Percentiles rank a stretch among this genome's conserved stretches.
Conservation (phyloP, 1,140 invertebrate genomes). For the Orius insidiosus region DNA sequence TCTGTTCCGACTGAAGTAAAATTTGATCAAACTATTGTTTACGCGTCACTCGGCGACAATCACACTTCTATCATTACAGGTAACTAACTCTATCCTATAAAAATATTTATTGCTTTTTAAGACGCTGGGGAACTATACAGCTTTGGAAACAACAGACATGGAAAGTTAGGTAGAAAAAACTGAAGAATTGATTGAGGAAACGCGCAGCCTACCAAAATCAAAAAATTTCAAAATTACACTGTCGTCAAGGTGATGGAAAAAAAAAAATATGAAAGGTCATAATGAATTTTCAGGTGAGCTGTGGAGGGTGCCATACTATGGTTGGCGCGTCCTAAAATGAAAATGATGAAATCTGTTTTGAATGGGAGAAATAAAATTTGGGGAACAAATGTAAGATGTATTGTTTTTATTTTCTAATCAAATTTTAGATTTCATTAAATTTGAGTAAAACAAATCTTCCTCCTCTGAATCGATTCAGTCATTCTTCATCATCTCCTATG, state of each 20-base stretch:
- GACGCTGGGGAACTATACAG: conserved; percentile 47
- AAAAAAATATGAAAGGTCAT: conserved; percentile 20
- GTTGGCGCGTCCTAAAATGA: conserved; percentile 27
- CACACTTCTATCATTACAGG: conserved; percentile 32
- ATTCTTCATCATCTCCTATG: too few species aligned
- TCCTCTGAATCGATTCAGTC: too few species aligned
- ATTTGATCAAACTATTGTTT: too few species aligned
- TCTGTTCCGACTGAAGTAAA: too few species aligned
- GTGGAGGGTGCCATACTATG: conserved; percentile 57
- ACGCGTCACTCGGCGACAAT: conserved; percentile 18
- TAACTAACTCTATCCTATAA: too few species aligned
- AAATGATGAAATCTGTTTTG: too few species aligned
- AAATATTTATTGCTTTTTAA: conserved; percentile 10
- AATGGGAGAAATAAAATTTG: too few species aligned
- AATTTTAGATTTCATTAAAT: too few species aligned
- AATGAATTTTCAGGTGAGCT: conserved; percentile 27
- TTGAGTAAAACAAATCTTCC: too few species aligned
- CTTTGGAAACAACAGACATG: conserved; percentile 55
- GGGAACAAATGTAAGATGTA: too few species aligned
- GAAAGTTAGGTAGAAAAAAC: conserved; percentile 38
- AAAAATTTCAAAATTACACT: conserved; percentile 36
- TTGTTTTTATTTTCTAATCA: too few species aligned
- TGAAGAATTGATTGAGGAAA: conserved; percentile 31
- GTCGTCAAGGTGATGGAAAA: conserved; percentile 46
- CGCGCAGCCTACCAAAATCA: conserved; percentile 35